Conservation (phyloP, 2,113 vertebrate species). For the Platichthys flesus region DNA sequence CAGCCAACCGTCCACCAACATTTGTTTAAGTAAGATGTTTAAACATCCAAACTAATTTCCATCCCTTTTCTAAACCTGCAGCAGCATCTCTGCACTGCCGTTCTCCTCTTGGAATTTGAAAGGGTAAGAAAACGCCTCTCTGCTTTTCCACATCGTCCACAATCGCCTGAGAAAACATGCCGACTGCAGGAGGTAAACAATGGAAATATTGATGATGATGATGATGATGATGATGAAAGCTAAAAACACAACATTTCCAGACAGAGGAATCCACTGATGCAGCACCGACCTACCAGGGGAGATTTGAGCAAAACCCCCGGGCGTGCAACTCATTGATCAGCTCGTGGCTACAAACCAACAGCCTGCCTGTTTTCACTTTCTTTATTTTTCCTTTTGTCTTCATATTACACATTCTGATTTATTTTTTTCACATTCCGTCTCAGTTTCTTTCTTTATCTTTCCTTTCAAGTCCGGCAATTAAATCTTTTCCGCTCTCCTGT, state of each 20-base stretch:
- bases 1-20: no score
- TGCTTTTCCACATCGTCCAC: conserved; percentile 6
- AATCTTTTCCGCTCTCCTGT: conserved; percentile 52
- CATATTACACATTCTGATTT: neutral
- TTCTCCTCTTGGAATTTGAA: neutral
- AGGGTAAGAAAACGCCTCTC: conserved; percentile 5
- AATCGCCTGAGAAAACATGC: conserved; percentile 28
- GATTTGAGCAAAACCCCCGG: neutral
- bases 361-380: neutral
- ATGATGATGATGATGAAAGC: conserved; percentile 1
- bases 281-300: neutral
- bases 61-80: no score
- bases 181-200: conserved; percentile 34
- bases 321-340: conserved; percentile 20
- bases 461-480: conserved; percentile 48
- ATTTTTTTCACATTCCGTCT: neutral
- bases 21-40: no score
- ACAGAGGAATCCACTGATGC: conserved; percentile 13
- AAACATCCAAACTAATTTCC: no score
- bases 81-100: neutral
- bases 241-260: conserved; percentile 10
- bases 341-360: conserved; percentile 24
- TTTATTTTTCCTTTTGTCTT: neutral
- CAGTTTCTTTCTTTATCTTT: conserved; percentile 13
- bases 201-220: conserved; percentile 49